Base-by-base conservation (phyloP, 1,140 invertebrate species). In the Gryllus bimaculatus region DNA sequence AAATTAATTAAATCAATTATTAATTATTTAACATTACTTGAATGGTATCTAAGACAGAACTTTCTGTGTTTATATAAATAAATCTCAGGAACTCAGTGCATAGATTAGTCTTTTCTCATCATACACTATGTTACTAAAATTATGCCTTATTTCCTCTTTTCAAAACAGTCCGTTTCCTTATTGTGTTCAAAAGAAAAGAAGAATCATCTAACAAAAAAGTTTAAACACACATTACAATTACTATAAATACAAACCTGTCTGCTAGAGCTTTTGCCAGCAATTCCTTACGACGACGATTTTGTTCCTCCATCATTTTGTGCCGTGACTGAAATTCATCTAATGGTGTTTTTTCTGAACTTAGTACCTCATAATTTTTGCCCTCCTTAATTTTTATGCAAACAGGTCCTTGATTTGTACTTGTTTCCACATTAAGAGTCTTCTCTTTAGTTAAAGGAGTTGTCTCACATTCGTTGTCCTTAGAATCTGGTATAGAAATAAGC, bases 261-360 rank as follows among this genome's bases (percentile, higher is more conserved):
- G 90, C 90, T 26, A 94, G 88, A 48, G 92, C 92, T 85, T 92
- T 90, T 18, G 90, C 85, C 7, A 94, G 85, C 83, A 93, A 86
- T 83, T 92, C 89, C 84, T 92, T 93, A 80, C 91, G 90, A 81
- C 90, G 90, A 82, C 91, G 90, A 86, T 94, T 94, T 82, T 93
- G 91, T 84, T 94, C 92, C 83, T 94, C 92, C 82, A 94, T 92
- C 78, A 91, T 83, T 83, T 91, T 93, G 82, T 93, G 92, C 81
- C 91, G 88, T 47, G 90, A 83, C 84, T 93, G 90, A 81, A 94
- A 90, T 80, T 91, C 89, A 81, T 91, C 88, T 21, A 94, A 80
- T 78, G 75, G 75, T 66, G 6, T 54, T 76, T 76, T 48, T 21
- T 79, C 79, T 10, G 48, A 12, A 76, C 49, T 48, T 3, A 77